Evolutionary conservation across 2,113 vertebrate genomes (phyloP).

Genomic region (Nannospalax galili): DNA sequence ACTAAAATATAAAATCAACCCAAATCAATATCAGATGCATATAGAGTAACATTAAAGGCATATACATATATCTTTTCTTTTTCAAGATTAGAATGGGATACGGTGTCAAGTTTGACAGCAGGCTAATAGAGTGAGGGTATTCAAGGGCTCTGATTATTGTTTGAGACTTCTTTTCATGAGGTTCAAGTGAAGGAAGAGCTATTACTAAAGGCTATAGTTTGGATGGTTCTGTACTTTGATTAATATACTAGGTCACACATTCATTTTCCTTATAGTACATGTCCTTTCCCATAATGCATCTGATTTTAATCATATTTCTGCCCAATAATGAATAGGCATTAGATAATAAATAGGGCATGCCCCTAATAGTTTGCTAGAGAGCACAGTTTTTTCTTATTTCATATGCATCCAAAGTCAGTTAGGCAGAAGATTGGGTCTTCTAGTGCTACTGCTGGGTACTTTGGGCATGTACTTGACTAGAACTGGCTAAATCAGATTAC

Average conservation of each 20-base stretch:
- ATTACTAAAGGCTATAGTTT: neutral
- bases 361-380: neutral
- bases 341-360: neutral
- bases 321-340: neutral
- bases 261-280: neutral
- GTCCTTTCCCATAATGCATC: neutral
- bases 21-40: too few species aligned
- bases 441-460: neutral
- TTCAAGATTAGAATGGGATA: neutral
- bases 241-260: neutral
- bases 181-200: neutral
- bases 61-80: too few species aligned
- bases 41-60: too few species aligned
- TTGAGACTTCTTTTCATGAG: neutral
- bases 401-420: too few species aligned
- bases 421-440: too few species aligned
- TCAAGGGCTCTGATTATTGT: neutral
- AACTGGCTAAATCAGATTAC: neutral
- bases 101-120: neutral
- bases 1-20: too few species aligned
- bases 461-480: neutral
- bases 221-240: neutral
- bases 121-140: too few species aligned
- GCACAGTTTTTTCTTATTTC: neutral
- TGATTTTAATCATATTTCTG: neutral